These are phyloP conservation scores for Drosophila tani DNA, from an alignment of 1,140 invertebrate genomes.

Conservation along the genomic window DNA sequence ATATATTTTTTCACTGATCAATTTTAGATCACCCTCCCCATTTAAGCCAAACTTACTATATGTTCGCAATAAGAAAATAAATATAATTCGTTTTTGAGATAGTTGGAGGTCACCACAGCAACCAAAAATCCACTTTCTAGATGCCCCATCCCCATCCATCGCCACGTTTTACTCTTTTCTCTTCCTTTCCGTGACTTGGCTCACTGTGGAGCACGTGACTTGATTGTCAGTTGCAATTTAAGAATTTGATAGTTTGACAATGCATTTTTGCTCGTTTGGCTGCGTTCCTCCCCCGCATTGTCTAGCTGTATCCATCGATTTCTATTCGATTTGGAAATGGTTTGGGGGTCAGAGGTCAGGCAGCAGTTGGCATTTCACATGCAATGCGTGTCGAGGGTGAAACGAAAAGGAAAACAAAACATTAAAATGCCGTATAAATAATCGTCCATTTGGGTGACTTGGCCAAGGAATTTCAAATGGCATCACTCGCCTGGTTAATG, in stretches of 20 bases:
- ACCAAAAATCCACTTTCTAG: constrained; percentile 23
- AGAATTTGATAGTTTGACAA: constrained; percentile 83
- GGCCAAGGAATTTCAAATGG: constrained; percentile 44
- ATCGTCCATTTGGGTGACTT: constrained; percentile 37
- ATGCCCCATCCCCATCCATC: background rate
- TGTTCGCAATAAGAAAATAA: background rate
- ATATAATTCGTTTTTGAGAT: background rate
- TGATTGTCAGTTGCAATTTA: constrained; percentile 84
- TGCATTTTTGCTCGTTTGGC: constrained; percentile 73
- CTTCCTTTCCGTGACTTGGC: constrained; percentile 35
- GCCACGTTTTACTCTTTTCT: background rate
- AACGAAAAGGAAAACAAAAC: constrained; percentile 42
- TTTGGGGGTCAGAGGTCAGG: constrained; percentile 38
- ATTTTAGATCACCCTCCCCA: background rate
- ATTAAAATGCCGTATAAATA: constrained; percentile 73
- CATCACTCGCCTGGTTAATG: constrained; percentile 32
- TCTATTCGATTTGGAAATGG: constrained; percentile 48
- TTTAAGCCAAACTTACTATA: background rate
- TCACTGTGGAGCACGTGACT: constrained; percentile 70
- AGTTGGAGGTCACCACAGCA: constrained; percentile 7
- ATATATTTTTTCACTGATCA: too few species aligned
- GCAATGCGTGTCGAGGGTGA: constrained; percentile 31
- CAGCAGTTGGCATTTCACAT: constrained; percentile 42
- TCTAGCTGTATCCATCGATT: constrained; percentile 31
- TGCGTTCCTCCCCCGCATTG: constrained; percentile 29